A percentile compares a stretch with the other conserved stretches of the same genome.
Conservation (phyloP, 1,140 invertebrate species). For the Pygmarrhopalites habei region DNA sequence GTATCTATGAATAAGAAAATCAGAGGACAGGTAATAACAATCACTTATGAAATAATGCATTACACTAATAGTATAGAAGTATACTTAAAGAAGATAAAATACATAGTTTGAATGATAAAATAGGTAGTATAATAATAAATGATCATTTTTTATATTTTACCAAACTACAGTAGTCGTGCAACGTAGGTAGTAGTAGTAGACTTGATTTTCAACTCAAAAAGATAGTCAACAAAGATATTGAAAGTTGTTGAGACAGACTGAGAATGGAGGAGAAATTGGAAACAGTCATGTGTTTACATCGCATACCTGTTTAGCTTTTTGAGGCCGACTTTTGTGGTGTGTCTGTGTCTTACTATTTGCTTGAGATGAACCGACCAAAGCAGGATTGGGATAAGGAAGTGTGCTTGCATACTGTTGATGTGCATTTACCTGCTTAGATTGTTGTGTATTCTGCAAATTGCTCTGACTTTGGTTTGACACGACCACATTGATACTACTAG, state of each 20-base stretch:
- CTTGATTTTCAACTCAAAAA: background rate
- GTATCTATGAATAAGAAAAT: no score
- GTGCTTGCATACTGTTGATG: constrained; percentile 9
- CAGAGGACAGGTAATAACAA: no score
- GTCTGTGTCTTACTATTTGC: constrained; percentile 17
- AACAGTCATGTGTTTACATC: constrained; percentile 1
- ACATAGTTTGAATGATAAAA: no score
- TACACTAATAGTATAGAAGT: no score
- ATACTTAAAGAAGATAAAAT: no score
- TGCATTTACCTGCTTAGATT: constrained; percentile 4
- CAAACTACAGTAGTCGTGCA: background rate
- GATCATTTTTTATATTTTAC: no score
- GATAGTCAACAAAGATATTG: background rate
- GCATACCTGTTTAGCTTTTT: constrained; percentile 31
- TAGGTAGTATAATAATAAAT: no score
- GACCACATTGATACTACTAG: background rate
- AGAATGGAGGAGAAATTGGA: background rate
- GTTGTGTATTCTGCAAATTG: background rate
- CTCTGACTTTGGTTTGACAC: background rate
- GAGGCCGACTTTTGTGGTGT: constrained; percentile 19
- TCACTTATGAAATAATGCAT: no score
- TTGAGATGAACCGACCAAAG: constrained; percentile 22
- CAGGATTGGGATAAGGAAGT: constrained; percentile 5
- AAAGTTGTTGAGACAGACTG: background rate
- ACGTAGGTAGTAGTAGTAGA: background rate